Conservation (phyloP, 2,888 invertebrate species). For the Cepaea hortensis region DNA sequence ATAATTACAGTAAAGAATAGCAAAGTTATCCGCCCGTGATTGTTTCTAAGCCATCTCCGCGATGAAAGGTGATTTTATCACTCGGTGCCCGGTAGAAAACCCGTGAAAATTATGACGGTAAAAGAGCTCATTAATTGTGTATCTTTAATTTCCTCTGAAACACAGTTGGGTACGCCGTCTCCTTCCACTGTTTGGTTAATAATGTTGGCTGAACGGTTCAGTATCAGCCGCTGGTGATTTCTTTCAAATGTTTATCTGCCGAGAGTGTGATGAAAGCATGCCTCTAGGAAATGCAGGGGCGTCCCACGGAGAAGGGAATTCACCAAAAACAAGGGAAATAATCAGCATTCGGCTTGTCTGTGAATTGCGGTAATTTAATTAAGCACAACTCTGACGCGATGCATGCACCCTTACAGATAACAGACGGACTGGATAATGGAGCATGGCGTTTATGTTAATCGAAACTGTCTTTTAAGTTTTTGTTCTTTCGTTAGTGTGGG, state of each 20-base stretch:
- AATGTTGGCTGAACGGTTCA: not conserved
- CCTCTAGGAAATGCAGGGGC: not conserved
- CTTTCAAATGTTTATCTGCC: conserved; percentile 6
- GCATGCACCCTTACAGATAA: conserved; percentile 6
- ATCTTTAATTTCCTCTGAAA: conserved; percentile 9
- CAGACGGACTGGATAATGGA: not conserved
- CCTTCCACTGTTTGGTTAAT: conserved; percentile 9
- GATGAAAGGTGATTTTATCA: not conserved
- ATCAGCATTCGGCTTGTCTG: not conserved
- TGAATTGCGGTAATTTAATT: conserved; percentile 21
- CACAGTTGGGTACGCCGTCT: not conserved
- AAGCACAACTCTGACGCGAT: not conserved
- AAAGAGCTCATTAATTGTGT: conserved; percentile 10
- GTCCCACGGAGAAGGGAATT: not conserved
- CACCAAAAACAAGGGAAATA: not conserved
- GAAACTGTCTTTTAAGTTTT: conserved; percentile 9
- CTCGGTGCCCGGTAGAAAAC: not conserved
- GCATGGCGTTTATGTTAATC: not conserved
- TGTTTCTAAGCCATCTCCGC: not conserved
- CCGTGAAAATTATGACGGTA: not conserved
- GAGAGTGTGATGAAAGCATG: conserved; percentile 19
- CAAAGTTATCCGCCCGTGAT: not conserved
- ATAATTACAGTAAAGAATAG: not conserved
- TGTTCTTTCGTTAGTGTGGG: not conserved
- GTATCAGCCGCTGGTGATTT: not conserved